Evolutionary conservation across 2,888 invertebrate genomes (phyloP), one percentile per base, ranked within the genome.

Genomic region (Eilema depressum): DNA sequence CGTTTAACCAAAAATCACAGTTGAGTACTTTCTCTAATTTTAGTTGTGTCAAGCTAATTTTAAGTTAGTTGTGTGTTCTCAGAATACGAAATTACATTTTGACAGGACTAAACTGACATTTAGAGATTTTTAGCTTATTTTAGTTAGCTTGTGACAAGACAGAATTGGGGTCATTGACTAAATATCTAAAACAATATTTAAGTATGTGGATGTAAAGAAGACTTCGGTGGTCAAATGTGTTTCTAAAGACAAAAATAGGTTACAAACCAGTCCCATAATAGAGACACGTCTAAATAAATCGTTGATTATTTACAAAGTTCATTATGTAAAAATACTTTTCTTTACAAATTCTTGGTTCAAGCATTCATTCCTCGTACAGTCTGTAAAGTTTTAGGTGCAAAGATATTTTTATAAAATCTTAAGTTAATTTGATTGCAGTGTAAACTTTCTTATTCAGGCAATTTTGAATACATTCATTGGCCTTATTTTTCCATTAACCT

Each of bases 311-410:
- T 80, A 78, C 69, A 71, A 73, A 74, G 69, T 74, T 73, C 69
- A 74, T 66, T n/a, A 63, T 80, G 80, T 79, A 84, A 81, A 84
- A 86, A 85, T 83, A 83, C 73, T 70, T 77, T 79, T 85, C 73
- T 73, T 69, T 79, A 75, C 73, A 79, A 75, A 77, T 12, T 71
- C 37, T 70, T 69, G 47, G 65, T 69, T 17, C 60, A 69, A n/a
- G 14, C 65, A 67, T 68, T 63, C 68, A 41, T 26, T 65, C 37
- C 0, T 23, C 64, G 25, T 28, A 20, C 65, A 70, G 56, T 26
- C 64, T 57, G 25, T 68, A 30, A 53, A 59, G 33, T 37, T 65
- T 66, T n/a, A 37, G 8, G 60, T 66, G 60, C 60, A 41, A 59
- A 66, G 57, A 66, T 47, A 28, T 20, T 61, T 47, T 60, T 67